Evolutionary conservation across 1,140 invertebrate species (phyloP).

Genomic region (roundworm (Caenorhabditis elegans)): WBcel235 BX284602.5:8958501-8959000

Average conservation of each 20-base stretch:
- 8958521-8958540: background rate
- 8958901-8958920: background rate
- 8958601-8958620: too few relatives aligned
- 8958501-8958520: background rate
- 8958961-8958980: background rate
- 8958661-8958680: too few relatives aligned
- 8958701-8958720: too few relatives aligned
- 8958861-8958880: background rate
- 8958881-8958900: background rate
- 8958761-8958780: slow-evolving; percentile 19
- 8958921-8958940: too few relatives aligned
- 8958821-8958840: background rate
- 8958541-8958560: slow-evolving; percentile 12
- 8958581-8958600: background rate
- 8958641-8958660: too few relatives aligned
- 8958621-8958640: too few relatives aligned
- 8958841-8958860: too few relatives aligned
- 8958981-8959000: too few relatives aligned
- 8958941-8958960: background rate
- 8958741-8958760: too few relatives aligned
- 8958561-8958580: background rate
- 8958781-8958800: background rate
- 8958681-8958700: too few relatives aligned
- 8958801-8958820: background rate
- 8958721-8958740: too few relatives aligned